Evolutionary conservation across 1,140 invertebrate genomes (phyloP), one percentile per base, ranked within the genome.

Genomic region (Panagrolaimus sp.): DNA sequence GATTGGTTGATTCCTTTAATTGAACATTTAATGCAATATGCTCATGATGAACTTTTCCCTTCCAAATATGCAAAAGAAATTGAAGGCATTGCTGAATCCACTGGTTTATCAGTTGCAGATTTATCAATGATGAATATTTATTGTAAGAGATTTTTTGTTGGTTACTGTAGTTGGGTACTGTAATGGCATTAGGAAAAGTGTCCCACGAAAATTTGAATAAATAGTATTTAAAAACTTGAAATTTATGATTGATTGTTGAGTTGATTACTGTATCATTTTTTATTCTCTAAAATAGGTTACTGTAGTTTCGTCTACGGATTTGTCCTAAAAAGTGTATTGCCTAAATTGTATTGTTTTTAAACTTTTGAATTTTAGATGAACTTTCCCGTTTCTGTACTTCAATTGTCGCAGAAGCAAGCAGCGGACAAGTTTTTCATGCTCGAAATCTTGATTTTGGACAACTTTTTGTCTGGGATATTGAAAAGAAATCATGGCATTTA

Each of bases 371-470:
- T 82, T 88, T 28, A 58, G 52, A 88, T 76, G 88, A 88, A 79
- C 76, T 88, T 26, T 88, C 88, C 74, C 86, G 87, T 38, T 81
- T 88, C 3, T 88, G 88, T 74, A 88, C 88, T 0, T 88, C 87
- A 8, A 85, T 88, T 46, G 79, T 88, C 12, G 85, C 86, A 44
- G 77, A 87, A 76, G 84, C 84, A 70, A 68, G 72, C 8, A 76
- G 82, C 52, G 87, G 86, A 7, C 46, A 78, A 10, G 26, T 77
- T 43, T 48, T 65, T 72, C 87, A 88, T 83, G 87, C 83, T 15
- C 80, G 88, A 76, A 88, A 88, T 78, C 77, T 88, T 15, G 88
- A 88, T 78, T 88, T 88, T 83, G 88, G 88, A 7, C 76, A 88
- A 0, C 87, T 88, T 73, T 73, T 88, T 63, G 87, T 87, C 84